Evolutionary conservation across 2,888 invertebrate genomes (phyloP), one percentile per base, ranked within the genome.

Genomic region (Epirrita christyi): DNA sequence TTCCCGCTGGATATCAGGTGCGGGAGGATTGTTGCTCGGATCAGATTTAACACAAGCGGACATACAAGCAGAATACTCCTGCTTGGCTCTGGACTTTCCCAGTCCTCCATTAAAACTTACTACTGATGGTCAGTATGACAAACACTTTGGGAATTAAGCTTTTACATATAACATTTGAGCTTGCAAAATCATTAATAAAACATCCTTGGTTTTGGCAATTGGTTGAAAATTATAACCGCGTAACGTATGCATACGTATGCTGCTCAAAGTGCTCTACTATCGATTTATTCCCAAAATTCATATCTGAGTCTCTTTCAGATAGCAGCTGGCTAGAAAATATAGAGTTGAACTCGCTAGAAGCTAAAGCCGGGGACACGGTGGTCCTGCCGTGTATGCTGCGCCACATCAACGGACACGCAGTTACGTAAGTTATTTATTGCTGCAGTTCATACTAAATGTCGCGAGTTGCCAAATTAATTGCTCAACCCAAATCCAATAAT

Each of bases 281-380:
- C 38, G 14, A 21, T 21, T 21, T 32, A 32, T 32, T 32, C 32
- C 8, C 32, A 36, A 6, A 11, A 38, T 38, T 47, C 41, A 49
- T 55, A 6, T 49, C 45, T 51, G 45, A 65, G 47, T 61, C 55
- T 62, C 27, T 66, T 48, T 70, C 42, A 92, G 92, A 91, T 59
- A 91, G 88, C 76, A 91, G 88, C 71, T 91, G 90, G 90, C 66
- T 90, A 59, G 91, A 91, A 66, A 89, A 86, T 58, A 82, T 86
- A 8, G 90, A 91, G 68, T 61, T 91, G 43, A 91, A 79, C 71
- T 85, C 89, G 5, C 73, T 92, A 28, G 91, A 92, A 70, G 85
- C 87, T 13, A 78, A 79, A 28, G 68, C 78, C 1, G 89, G 89
- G 0, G 87, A 88, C 14, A 86, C 85, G 29, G 84, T 85, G 27